Base-by-base conservation (phyloP, 2,113 vertebrate species). In the Solea senegalensis region DNA sequence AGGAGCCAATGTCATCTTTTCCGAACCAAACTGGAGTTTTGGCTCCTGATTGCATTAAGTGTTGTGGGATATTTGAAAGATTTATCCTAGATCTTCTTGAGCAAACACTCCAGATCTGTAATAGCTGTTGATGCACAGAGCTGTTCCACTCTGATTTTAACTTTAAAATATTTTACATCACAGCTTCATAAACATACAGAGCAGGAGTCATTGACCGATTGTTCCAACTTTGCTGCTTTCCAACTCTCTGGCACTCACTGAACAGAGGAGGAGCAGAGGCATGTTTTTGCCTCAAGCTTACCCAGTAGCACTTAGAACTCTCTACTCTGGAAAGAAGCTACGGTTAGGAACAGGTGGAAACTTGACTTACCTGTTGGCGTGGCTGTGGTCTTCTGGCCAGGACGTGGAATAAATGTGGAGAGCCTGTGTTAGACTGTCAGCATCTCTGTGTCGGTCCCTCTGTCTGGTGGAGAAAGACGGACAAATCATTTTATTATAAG, bases 331-430 rank as follows among this genome's bases (percentile, higher is more conserved):
- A 48, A 13, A 48, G 10, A 4, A 48, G 45, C 45, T 48, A 48
- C 10, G 12, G 45, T 48, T 11, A 13, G 5, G 49, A 53, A 55
- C 14, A 12, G 43, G 44, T 40, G 34, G 7, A 13, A 27, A 21
- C 6, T 52, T 16, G 51, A 9, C 83, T 57, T 83, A 83, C 84
- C 84, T 83, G 65, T 57, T 46, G 1, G 71, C 48, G 21, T 21
- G 10, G 60, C 63, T 61, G 63, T 41, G 48, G 57, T 68, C 58
- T 26, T 72, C 62, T 68, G 49, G 43, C 53, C 46, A 41, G 49
- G 51, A 73, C 50, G 52, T 28, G 8, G 65, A 50, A 28, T 34
- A 51, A 51, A 43, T 63, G 44, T 40, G 50, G 40, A 3, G 52
- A 68, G 51, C 21, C 15, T 40, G 41, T 64, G 45, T 83, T 55